These are phyloP conservation scores for Vulpes lagopus DNA, from an alignment of 2,113 vertebrate species.

Conservation along the genomic window DNA sequence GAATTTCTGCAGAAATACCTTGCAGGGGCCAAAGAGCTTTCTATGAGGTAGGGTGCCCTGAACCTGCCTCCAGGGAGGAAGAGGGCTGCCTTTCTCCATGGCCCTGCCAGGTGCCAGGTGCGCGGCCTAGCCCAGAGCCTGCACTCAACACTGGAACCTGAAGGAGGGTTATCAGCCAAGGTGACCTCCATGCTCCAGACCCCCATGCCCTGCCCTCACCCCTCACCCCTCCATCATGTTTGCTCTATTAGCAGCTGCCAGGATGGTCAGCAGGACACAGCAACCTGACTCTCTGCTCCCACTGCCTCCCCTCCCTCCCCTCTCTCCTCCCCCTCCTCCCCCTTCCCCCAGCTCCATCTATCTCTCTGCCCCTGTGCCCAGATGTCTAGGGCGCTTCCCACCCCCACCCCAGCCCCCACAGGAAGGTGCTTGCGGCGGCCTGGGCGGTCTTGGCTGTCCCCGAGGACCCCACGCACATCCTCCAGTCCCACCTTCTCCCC, in stretches of 20 bases:
- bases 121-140: neutral
- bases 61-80: neutral
- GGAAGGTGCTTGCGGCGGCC: neutral
- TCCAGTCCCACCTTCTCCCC: neutral
- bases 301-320: neutral
- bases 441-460: neutral
- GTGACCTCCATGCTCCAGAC: too few species aligned
- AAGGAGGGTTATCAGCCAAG: neutral
- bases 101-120: too few species aligned
- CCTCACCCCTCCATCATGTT: neutral
- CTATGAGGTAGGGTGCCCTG: neutral
- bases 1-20: neutral
- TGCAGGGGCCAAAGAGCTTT: neutral
- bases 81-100: neutral
- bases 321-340: rapidly evolving
- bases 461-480: too few species aligned
- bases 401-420: rapidly evolving
- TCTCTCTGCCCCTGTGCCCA: neutral
- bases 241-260: rapidly evolving
- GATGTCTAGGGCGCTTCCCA: neutral
- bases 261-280: neutral
- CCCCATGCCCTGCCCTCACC: rapidly evolving
- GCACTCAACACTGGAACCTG: neutral
- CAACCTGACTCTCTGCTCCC: neutral
- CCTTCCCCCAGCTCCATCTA: too few species aligned